Percentiles rank a stretch among this genome's conserved stretches.
These are phyloP conservation scores for Lissocephala sabroskyi DNA, from an alignment of 2,888 invertebrate genomes.

Conservation along the genomic window DNA sequence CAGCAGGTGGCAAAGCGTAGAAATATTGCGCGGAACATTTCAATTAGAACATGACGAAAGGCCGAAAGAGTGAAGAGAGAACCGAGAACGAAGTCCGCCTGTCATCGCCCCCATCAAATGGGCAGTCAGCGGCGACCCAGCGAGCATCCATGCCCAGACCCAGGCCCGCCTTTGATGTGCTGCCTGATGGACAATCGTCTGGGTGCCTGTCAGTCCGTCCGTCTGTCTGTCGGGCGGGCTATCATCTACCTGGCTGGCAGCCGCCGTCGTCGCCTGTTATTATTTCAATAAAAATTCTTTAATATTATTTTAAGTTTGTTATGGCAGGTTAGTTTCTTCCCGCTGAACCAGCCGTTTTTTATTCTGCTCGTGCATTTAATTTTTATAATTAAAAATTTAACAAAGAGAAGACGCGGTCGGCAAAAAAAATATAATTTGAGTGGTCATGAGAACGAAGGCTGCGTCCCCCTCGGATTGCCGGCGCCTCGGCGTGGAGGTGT, in stretches of 20 bases:
- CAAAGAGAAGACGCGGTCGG: constrained; percentile 30
- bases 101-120: constrained; percentile 46
- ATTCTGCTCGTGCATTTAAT: constrained; percentile 40
- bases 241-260: background rate
- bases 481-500: constrained; percentile 40
- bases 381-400: constrained; percentile 57
- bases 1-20: constrained; percentile 62
- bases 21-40: constrained; percentile 61
- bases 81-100: constrained; percentile 40
- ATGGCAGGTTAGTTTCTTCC: constrained; percentile 48
- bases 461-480: constrained; percentile 5
- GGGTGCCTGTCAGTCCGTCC: background rate
- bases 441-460: constrained; percentile 3
- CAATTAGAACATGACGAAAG: constrained; percentile 40
- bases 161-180: constrained; percentile 55
- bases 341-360: background rate
- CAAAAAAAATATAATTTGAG: constrained; percentile 9
- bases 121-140: background rate
- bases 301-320: constrained; percentile 58
- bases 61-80: constrained; percentile 15
- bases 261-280: constrained; percentile 23
- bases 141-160: constrained; percentile 13
- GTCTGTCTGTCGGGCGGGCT: too few species aligned
- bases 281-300: constrained; percentile 64
- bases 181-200: constrained; percentile 32